Evolutionary conservation across 2,113 vertebrate genomes (phyloP).

Genomic region (Globicephala melas): DNA sequence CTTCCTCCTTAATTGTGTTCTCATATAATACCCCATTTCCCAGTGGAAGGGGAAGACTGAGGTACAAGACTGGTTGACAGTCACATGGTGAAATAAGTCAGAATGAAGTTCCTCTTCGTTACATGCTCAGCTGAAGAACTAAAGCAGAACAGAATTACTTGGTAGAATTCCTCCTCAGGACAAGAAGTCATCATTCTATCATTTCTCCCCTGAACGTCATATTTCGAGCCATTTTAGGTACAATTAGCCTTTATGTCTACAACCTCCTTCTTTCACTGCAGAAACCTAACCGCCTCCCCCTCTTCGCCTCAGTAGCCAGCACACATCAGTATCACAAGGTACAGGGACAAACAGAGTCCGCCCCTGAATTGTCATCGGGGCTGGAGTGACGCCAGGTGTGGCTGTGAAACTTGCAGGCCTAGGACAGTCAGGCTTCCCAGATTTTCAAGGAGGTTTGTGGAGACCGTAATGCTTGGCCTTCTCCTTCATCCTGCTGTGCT

Average conservation of each 20-base stretch:
- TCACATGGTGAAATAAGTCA: neutral
- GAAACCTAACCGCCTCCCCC: neutral
- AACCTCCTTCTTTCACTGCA: neutral
- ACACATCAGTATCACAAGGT: neutral
- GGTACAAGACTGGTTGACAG: neutral
- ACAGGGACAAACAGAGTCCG: accelerated
- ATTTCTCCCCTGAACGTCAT: neutral
- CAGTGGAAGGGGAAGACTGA: neutral
- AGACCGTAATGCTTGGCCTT: neutral
- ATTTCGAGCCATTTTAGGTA: neutral
- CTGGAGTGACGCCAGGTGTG: accelerated
- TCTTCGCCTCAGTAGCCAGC: neutral
- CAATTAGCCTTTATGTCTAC: neutral
- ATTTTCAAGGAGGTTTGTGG: neutral
- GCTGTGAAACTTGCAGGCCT: neutral
- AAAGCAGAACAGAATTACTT: neutral
- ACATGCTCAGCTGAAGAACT: neutral
- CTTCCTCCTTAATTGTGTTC: neutral
- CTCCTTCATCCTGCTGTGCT: neutral
- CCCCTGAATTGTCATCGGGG: neutral
- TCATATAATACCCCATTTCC: neutral
- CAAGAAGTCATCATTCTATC: neutral
- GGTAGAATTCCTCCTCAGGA: neutral
- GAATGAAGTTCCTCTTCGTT: neutral
- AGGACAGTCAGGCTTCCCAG: neutral